Percentiles rank a stretch among this genome's conserved stretches.
Evolutionary conservation across 2,888 invertebrate species (phyloP).

Genomic region (Eugnorisma glareosa): DNA sequence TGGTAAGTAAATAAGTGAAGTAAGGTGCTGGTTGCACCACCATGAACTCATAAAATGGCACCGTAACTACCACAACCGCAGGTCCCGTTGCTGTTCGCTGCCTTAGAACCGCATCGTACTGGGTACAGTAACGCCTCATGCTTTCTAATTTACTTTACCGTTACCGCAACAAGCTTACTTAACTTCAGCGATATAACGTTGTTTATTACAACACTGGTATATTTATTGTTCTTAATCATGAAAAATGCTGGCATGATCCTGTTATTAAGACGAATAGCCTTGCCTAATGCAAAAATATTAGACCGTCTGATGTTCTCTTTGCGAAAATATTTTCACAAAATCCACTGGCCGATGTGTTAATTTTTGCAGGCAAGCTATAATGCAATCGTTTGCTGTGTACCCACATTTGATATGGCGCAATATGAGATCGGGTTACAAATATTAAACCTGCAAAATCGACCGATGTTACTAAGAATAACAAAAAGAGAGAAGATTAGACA

Average conservation of each 20-base stretch:
- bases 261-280: constrained; percentile 11
- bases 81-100: constrained; percentile 52
- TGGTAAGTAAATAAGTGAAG: neutral
- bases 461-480: constrained; percentile 13
- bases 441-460: constrained; percentile 13
- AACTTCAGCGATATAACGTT: constrained; percentile 52
- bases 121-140: constrained; percentile 62
- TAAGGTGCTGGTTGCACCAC: neutral
- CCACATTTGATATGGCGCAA: constrained; percentile 37
- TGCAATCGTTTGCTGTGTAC: constrained; percentile 42
- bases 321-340: constrained; percentile 38
- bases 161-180: constrained; percentile 56
- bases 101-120: constrained; percentile 33
- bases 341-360: constrained; percentile 15
- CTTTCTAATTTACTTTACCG: constrained; percentile 70
- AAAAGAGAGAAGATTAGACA: no score
- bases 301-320: constrained; percentile 2
- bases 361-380: constrained; percentile 28
- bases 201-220: constrained; percentile 36
- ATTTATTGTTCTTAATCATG: constrained; percentile 42
- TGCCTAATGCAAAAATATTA: constrained; percentile 18
- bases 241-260: neutral
- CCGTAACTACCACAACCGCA: constrained; percentile 3
- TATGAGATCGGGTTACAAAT: constrained; percentile 18
- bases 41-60: constrained; percentile 20